Evolutionary conservation across 2,113 vertebrate genomes (phyloP), one percentile per base, ranked within the genome.

Genomic region (Columba janthina): DNA sequence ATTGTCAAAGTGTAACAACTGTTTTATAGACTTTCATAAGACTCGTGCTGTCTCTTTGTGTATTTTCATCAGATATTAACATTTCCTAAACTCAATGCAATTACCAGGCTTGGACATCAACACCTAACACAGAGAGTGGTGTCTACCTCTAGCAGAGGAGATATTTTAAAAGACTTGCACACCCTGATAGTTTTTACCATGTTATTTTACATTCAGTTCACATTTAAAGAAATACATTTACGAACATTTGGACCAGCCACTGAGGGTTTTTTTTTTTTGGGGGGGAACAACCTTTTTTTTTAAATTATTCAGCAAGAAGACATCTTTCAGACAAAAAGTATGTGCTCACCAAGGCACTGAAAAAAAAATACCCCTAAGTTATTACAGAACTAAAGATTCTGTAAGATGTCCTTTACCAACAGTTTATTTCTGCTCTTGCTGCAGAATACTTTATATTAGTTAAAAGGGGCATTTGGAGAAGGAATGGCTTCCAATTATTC

Each of bases 401-500:
- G 34, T 40, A 54, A 69, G 53, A 69, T 80, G 31, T 88, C 69
- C 53, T 91, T 67, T 50, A 78, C 56, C 58, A 74, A 40, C 20
- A 89, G 34, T 74, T 88, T 89, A 84, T 80, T 88, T 96, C 89
- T 84, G 53, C 38, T 90, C 80, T 56, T 61, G 36, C 81, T 81
- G 74, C 5, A 71, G 34, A 83, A 46, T 22, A 73, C 40, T 84
- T 78, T 36, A 18, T 29, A 66, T 71, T 81, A 92, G 62, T 80
- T 85, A 86, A 78, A 86, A 96, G 40, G 4, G 38, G 48, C 66
- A 87, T 60, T 40, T 87, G 79, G 53, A 38, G 62, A 81, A 81
- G 62, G 84, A 91, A 85, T 56, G 65, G 60, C 82, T 89, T 94
- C 56, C 87, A 91, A 86, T 85, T 93, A 89, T 32, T 96, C 70